Conservation (phyloP, 1,140 invertebrate genomes). For the Muscidifurax raptorellus region DNA sequence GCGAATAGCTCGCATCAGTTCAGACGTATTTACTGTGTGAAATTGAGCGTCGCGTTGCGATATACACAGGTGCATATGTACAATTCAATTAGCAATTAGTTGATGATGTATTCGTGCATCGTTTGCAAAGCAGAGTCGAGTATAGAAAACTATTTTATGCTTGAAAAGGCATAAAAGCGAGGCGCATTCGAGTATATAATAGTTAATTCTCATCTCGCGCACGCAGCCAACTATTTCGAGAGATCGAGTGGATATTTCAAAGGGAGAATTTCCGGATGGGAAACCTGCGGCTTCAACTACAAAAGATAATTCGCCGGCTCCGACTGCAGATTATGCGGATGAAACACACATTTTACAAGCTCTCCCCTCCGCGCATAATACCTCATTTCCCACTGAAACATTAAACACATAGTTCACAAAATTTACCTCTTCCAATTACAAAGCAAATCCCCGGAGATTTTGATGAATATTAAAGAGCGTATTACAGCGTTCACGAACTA, state of each 20-base stretch:
- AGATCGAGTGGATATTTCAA: background rate
- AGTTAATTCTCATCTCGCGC: background rate
- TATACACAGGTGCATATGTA: no score
- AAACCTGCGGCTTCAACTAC: background rate
- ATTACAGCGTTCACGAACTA: background rate
- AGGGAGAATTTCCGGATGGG: background rate
- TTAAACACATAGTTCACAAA: background rate
- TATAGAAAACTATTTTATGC: no score
- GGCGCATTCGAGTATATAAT: no score
- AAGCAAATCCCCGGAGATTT: background rate
- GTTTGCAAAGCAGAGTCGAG: no score
- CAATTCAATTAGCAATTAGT: no score
- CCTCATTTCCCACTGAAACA: background rate
- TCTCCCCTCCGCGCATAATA: background rate
- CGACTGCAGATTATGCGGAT: constrained; percentile 1
- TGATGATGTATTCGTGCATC: no score
- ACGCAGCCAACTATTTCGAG: background rate
- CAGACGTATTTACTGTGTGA: no score
- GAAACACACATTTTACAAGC: background rate
- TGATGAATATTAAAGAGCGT: background rate
- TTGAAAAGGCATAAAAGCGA: no score
- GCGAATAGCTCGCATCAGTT: no score
- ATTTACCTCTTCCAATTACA: background rate
- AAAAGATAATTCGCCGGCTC: background rate
- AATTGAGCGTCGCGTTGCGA: no score